Evolutionary conservation across 2,113 vertebrate species (phyloP).

Genomic region (Merops nubicus): DNA sequence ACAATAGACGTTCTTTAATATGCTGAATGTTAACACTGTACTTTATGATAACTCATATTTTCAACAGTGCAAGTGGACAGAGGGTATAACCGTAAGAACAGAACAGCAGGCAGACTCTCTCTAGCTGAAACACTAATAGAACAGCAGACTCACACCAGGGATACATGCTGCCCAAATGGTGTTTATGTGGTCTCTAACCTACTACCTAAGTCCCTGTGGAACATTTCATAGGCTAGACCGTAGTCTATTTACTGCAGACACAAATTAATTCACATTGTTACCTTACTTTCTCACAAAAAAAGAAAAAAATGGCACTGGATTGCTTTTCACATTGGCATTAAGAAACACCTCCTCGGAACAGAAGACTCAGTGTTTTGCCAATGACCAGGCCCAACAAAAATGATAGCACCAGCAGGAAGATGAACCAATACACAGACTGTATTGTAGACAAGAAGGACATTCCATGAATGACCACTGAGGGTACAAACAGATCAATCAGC

Average conservation of each 20-base stretch:
- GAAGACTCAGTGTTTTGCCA: too few relatives aligned
- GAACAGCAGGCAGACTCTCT: neutral
- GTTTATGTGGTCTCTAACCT: neutral
- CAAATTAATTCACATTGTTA: neutral
- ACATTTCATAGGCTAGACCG: neutral
- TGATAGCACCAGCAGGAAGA: too few relatives aligned
- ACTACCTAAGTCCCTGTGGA: neutral
- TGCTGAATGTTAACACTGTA: neutral
- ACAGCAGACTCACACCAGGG: neutral
- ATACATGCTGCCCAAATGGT: neutral
- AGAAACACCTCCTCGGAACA: neutral
- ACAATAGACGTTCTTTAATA: neutral
- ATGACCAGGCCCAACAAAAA: too few relatives aligned
- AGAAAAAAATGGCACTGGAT: neutral
- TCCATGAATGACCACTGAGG: too few relatives aligned
- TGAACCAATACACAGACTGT: too few relatives aligned
- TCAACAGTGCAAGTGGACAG: neutral
- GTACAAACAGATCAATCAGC: too few relatives aligned
- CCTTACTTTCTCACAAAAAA: neutral
- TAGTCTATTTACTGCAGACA: neutral
- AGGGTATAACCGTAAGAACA: rapidly evolving
- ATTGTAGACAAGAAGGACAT: too few relatives aligned
- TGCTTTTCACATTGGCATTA: neutral
- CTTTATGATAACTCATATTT: neutral
- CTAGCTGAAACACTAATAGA: too few relatives aligned